Evolutionary conservation across 2,113 vertebrate species (phyloP).

Genomic region (Leucosticte australis): DNA sequence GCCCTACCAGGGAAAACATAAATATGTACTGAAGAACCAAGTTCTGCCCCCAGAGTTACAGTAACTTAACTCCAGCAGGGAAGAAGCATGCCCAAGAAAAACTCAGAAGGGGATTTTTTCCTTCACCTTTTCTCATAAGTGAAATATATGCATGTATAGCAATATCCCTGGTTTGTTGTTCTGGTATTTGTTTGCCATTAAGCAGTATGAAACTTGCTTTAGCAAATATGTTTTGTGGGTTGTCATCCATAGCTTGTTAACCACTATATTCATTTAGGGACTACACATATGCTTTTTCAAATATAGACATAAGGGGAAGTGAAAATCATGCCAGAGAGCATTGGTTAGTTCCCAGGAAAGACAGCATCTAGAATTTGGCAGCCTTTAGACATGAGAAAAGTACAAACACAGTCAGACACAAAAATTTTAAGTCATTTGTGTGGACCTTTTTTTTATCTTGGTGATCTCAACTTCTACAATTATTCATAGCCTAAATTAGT

Average conservation of each 20-base stretch:
- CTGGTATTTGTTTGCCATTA: constrained; percentile 55
- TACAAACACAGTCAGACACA: not conserved
- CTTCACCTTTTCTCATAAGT: not conserved
- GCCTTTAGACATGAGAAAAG: constrained; percentile 8
- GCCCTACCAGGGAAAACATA: not conserved
- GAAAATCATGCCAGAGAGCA: constrained; percentile 56
- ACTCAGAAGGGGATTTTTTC: not conserved
- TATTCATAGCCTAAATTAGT: not conserved
- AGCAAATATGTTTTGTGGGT: constrained; percentile 56
- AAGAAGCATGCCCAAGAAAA: not conserved
- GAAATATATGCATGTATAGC: not conserved
- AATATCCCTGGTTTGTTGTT: not conserved
- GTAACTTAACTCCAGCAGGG: not conserved
- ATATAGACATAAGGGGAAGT: constrained; percentile 55
- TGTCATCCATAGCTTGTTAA: constrained; percentile 60
- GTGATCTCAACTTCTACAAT: not conserved
- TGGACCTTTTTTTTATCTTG: not conserved
- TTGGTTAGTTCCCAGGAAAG: constrained; percentile 57
- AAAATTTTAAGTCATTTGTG: not conserved
- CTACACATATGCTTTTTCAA: constrained; percentile 51
- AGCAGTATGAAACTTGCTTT: constrained; percentile 38
- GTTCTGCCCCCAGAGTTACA: not conserved
- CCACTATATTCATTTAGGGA: constrained; percentile 48
- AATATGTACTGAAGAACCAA: not conserved
- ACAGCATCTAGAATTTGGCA: constrained; percentile 43